phyloP scores from a whole-genome alignment of 2,888 invertebrate genomes.

The Leptinotarsa tumamoca region DNA sequence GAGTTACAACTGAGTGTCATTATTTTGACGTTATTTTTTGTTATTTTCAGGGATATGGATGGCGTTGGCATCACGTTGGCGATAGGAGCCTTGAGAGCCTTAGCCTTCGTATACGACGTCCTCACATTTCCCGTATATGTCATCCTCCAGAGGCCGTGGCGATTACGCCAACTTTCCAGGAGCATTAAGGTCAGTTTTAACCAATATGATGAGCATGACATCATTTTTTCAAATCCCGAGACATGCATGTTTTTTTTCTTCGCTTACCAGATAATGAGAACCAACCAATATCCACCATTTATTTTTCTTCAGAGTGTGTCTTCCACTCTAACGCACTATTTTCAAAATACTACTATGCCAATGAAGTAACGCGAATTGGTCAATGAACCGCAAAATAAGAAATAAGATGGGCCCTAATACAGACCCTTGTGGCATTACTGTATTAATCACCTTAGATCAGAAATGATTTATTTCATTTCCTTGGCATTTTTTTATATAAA shows the following conservation, averaged over 20 bases:
- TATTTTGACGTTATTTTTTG: conserved; percentile 30
- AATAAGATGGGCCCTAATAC: too few relatives aligned
- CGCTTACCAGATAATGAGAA: neutral
- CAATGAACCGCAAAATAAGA: too few relatives aligned
- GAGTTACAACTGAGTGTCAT: too few relatives aligned
- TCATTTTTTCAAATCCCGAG: conserved; percentile 15
- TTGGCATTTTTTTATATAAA: too few relatives aligned
- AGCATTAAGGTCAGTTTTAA: conserved; percentile 77
- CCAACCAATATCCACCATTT: neutral
- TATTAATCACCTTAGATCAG: too few relatives aligned
- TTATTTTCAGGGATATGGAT: conserved; percentile 70
- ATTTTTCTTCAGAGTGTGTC: too few relatives aligned
- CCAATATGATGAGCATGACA: conserved; percentile 21
- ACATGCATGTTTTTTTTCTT: conserved; percentile 35
- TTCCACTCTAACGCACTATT: too few relatives aligned
- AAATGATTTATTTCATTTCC: too few relatives aligned
- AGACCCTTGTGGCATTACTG: too few relatives aligned
- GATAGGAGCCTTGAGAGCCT: conserved; percentile 81
- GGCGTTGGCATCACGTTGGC: conserved; percentile 75
- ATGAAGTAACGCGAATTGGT: too few relatives aligned
- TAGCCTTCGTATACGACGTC: conserved; percentile 89
- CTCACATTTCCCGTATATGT: conserved; percentile 92
- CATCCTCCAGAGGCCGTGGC: conserved; percentile 89
- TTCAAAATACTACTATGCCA: too few relatives aligned
- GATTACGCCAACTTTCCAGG: conserved; percentile 79